phyloP scores from a whole-genome alignment of 2,797 vertebrate species.

The Lepus townsendii region DNA sequence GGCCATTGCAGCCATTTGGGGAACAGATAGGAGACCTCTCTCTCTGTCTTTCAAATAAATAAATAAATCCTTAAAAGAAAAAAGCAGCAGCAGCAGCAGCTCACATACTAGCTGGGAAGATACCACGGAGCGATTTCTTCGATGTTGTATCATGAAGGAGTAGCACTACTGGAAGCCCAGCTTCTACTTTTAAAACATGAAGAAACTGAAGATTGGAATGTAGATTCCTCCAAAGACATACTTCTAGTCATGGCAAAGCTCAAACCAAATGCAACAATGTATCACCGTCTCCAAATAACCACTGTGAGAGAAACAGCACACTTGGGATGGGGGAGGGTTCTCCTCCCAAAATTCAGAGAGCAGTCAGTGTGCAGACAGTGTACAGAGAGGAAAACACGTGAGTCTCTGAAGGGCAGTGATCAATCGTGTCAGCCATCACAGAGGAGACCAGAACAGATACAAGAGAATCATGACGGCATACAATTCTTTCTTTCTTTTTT shows the following conservation, averaged over 20 bases:
- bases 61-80: neutral
- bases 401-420: slow-evolving; percentile 56
- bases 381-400: neutral
- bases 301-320: neutral
- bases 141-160: neutral
- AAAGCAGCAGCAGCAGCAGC: neutral
- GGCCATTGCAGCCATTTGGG: too few relatives aligned
- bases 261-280: neutral
- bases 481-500: neutral
- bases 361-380: neutral
- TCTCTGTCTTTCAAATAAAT: too few relatives aligned
- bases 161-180: neutral
- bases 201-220: neutral
- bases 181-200: neutral
- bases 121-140: neutral
- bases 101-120: neutral
- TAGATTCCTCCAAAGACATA: neutral
- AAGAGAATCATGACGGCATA: neutral
- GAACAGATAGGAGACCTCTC: too few relatives aligned
- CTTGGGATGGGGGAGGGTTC: neutral
- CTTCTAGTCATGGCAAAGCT: neutral
- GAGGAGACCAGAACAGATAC: slow-evolving; percentile 60
- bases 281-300: neutral
- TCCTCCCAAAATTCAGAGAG: neutral
- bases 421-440: slow-evolving; percentile 56